Percentiles rank a stretch among this genome's conserved stretches.
These are phyloP conservation scores for Morphnarchus princeps DNA, from an alignment of 2,113 vertebrate species.

Conservation along the genomic window DNA sequence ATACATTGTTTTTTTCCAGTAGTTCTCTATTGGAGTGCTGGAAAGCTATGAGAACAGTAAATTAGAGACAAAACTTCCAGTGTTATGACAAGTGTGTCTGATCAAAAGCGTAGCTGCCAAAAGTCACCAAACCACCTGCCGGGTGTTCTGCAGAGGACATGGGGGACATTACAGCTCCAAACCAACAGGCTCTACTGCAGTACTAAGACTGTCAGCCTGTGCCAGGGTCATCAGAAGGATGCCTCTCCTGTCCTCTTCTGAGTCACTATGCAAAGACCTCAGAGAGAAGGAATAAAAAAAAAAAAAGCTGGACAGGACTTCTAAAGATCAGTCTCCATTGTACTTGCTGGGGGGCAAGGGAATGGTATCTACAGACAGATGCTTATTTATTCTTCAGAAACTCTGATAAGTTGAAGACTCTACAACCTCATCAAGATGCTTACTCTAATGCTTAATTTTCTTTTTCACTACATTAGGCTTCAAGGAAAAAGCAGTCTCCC, in stretches of 20 bases:
- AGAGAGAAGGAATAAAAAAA: neutral
- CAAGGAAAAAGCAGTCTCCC: neutral
- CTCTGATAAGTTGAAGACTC: neutral
- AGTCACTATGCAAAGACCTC: neutral
- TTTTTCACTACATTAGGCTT: neutral
- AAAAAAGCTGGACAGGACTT: neutral
- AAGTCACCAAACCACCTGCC: neutral
- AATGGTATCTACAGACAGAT: neutral
- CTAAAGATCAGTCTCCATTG: neutral
- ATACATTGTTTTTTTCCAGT: neutral
- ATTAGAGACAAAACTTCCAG: neutral
- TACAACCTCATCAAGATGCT: neutral
- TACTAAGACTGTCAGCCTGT: neutral
- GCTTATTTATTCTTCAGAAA: neutral
- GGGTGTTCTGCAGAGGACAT: neutral
- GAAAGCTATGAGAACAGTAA: neutral
- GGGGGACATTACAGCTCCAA: neutral
- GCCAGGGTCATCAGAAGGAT: neutral
- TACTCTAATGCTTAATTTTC: neutral
- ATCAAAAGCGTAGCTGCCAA: rapidly evolving
- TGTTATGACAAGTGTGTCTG: neutral
- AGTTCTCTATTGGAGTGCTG: neutral
- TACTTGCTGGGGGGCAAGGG: neutral
- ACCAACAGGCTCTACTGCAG: neutral
- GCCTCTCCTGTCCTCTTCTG: neutral